Conservation (phyloP, 2,888 invertebrate species). For the Drosophila mayaguana region DNA sequence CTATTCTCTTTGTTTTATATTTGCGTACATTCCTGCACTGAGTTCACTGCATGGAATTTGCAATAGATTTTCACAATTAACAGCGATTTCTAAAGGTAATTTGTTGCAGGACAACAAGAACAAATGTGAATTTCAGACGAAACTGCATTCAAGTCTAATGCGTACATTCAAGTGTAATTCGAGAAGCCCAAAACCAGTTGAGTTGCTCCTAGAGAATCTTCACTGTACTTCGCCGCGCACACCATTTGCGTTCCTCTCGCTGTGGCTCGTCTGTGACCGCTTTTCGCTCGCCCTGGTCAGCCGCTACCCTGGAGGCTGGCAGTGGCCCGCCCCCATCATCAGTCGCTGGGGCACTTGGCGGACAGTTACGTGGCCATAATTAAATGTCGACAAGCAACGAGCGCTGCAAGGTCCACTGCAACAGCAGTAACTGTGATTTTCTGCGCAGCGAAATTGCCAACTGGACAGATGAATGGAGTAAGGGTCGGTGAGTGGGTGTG, state of each 20-base stretch:
- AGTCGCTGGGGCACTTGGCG: conserved; percentile 31
- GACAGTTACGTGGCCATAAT: conserved; percentile 75
- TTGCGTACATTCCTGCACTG: not conserved
- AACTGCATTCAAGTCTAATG: too few relatives aligned
- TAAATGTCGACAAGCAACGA: conserved; percentile 81
- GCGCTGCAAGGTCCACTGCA: conserved; percentile 51
- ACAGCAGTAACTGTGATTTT: conserved; percentile 40
- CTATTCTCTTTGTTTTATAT: not conserved
- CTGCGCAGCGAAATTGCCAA: conserved; percentile 1
- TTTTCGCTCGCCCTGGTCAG: not conserved
- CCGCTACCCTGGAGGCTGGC: not conserved
- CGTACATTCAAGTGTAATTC: too few relatives aligned
- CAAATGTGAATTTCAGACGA: too few relatives aligned
- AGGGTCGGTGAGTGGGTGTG: not conserved
- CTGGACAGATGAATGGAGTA: not conserved
- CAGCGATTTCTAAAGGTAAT: not conserved
- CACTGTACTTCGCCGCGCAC: not conserved
- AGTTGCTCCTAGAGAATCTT: not conserved
- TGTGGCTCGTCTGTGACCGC: not conserved
- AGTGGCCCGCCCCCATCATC: not conserved
- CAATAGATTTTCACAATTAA: not conserved
- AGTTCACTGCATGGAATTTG: not conserved
- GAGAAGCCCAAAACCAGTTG: not conserved
- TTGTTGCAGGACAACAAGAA: not conserved
- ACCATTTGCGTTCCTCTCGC: conserved; percentile 4